These are phyloP conservation scores for Callionymus lyra DNA, from an alignment of 2,113 vertebrate species.

Conservation along the genomic window DNA sequence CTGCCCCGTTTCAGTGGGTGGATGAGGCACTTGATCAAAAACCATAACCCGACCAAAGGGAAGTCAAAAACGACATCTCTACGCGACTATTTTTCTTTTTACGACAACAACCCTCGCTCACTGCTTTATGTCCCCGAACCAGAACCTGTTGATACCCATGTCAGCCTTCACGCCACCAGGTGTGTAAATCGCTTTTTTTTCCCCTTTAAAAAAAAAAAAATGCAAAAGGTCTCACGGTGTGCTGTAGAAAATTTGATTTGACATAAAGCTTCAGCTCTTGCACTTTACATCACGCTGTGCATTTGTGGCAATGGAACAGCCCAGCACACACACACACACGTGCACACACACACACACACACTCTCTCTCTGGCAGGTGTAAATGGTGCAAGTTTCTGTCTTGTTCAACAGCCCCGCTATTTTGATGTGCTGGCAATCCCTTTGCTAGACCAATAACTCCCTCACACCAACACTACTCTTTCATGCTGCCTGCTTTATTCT, in stretches of 20 bases:
- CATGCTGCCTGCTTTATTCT: slow-evolving; percentile 63
- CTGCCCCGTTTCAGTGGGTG: too few relatives aligned
- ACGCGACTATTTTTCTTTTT: too few relatives aligned
- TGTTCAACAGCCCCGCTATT: slow-evolving; percentile 63
- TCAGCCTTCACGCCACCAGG: too few relatives aligned
- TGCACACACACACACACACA: neutral
- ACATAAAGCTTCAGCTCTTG: slow-evolving; percentile 40
- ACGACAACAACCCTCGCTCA: too few relatives aligned
- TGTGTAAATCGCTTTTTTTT: slow-evolving; percentile 37
- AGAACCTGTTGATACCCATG: too few relatives aligned
- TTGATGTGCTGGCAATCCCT: slow-evolving; percentile 67
- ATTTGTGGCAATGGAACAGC: slow-evolving; percentile 7
- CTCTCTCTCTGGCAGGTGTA: slow-evolving; percentile 51
- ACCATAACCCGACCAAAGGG: too few relatives aligned
- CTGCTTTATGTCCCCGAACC: too few relatives aligned
- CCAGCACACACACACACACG: too few relatives aligned
- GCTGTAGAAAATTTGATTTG: slow-evolving; percentile 37
- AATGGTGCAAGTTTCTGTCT: slow-evolving; percentile 63
- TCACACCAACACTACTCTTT: slow-evolving; percentile 66
- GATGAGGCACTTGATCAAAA: too few relatives aligned
- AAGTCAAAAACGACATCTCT: too few relatives aligned
- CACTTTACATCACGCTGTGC: slow-evolving; percentile 26
- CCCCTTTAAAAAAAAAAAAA: slow-evolving; percentile 25
- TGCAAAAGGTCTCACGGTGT: slow-evolving; percentile 44
- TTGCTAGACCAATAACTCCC: slow-evolving; percentile 65